Conservation (phyloP, 2,888 invertebrate genomes). For the Teleiodes luculella region DNA sequence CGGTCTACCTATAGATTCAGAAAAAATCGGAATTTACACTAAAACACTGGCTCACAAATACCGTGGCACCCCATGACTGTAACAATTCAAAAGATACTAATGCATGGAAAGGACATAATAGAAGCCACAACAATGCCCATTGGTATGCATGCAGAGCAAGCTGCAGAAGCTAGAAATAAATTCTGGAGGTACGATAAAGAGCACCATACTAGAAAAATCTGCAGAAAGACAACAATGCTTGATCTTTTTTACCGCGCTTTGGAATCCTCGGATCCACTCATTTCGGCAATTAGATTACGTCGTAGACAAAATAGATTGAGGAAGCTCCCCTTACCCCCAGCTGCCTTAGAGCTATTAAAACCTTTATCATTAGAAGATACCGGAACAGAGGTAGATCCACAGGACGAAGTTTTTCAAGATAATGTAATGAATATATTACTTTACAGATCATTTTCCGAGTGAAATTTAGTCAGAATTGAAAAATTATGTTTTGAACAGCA, state of each 20-base stretch:
- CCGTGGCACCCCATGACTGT: conserved; percentile 11
- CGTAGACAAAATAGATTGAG: background rate
- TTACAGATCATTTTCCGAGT: too few species aligned
- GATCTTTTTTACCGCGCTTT: conserved; percentile 6
- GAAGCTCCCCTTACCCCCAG: background rate
- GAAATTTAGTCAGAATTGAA: too few species aligned
- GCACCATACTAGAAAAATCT: conserved; percentile 7
- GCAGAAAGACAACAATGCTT: background rate
- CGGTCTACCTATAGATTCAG: too few species aligned
- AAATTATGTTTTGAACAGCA: too few species aligned
- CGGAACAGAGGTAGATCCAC: too few species aligned
- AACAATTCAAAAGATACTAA: conserved; percentile 13
- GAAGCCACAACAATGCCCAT: background rate
- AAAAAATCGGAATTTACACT: too few species aligned
- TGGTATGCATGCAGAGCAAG: conserved; percentile 12
- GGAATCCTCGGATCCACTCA: conserved; percentile 2
- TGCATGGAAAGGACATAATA: conserved; percentile 12
- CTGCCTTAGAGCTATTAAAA: background rate
- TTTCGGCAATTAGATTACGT: background rate
- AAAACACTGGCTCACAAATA: too few species aligned
- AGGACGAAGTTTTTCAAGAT: too few species aligned
- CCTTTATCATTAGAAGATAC: too few species aligned
- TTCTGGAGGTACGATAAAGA: conserved; percentile 12
- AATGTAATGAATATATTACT: too few species aligned
- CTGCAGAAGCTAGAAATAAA: conserved; percentile 11